Conservation (phyloP, 2,888 invertebrate genomes). For the Iselma pallidipennis region DNA sequence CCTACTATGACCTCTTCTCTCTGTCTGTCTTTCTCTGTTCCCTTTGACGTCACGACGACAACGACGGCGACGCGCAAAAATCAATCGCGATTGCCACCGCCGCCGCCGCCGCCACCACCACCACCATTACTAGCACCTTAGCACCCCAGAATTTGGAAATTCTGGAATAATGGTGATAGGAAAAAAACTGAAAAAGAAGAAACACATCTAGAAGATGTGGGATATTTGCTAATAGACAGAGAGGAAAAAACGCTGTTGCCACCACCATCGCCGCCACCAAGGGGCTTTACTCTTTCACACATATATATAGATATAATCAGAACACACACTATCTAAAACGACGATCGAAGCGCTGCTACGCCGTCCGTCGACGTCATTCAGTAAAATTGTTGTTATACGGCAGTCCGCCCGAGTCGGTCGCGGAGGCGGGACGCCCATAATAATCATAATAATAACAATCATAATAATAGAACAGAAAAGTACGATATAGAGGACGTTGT, state of each 20-base stretch:
- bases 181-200: too few relatives aligned
- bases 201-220: too few relatives aligned
- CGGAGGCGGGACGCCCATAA: conserved; percentile 21
- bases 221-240: too few relatives aligned
- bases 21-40: background rate
- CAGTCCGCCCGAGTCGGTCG: conserved; percentile 25
- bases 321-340: background rate
- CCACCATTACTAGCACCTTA: background rate
- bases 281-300: background rate
- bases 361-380: conserved; percentile 26
- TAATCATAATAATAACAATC: background rate
- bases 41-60: conserved; percentile 35
- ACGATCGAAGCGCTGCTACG: conserved; percentile 1
- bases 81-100: conserved; percentile 39
- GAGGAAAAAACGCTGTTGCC: conserved; percentile 1
- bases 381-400: conserved; percentile 23
- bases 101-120: conserved; percentile 6
- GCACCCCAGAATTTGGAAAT: too few relatives aligned
- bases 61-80: conserved; percentile 30
- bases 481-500: too few relatives aligned
- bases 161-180: too few relatives aligned
- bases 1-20: conserved; percentile 32
- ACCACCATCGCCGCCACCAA: background rate
- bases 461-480: too few relatives aligned
- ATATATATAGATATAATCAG: conserved; percentile 19